Conservation (phyloP, 2,888 invertebrate genomes). For the Danaus chrysippus region DNA sequence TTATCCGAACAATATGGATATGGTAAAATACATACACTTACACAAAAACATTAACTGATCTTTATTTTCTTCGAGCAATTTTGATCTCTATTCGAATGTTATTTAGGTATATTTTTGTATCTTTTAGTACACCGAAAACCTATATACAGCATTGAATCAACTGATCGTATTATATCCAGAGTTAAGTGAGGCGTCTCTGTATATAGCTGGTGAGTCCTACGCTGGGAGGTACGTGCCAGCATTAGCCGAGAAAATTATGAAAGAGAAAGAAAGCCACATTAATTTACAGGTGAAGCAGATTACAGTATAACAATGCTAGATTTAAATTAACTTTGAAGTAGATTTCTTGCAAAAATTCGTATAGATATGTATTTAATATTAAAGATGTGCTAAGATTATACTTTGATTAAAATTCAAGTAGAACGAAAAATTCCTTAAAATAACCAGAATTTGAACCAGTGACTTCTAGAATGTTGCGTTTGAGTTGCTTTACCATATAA, state of each 20-base stretch:
- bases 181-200: constrained; percentile 75
- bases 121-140: constrained; percentile 51
- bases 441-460: no score
- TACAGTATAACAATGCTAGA: neutral
- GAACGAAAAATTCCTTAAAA: no score
- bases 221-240: constrained; percentile 78
- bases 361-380: no score
- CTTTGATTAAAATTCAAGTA: neutral
- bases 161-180: constrained; percentile 78
- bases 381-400: neutral
- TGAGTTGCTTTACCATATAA: no score
- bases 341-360: no score
- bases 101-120: no score
- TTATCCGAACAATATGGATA: constrained; percentile 74
- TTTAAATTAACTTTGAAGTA: no score
- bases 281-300: constrained; percentile 60
- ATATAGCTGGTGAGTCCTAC: constrained; percentile 82
- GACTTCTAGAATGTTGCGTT: no score
- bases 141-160: constrained; percentile 68
- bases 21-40: constrained; percentile 53
- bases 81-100: no score
- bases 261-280: constrained; percentile 42
- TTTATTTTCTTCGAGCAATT: no score
- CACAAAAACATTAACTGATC: neutral
- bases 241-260: constrained; percentile 60